phyloP scores from a whole-genome alignment of 2,888 invertebrate species.

The Mongoloraphidia duomilia region DNA sequence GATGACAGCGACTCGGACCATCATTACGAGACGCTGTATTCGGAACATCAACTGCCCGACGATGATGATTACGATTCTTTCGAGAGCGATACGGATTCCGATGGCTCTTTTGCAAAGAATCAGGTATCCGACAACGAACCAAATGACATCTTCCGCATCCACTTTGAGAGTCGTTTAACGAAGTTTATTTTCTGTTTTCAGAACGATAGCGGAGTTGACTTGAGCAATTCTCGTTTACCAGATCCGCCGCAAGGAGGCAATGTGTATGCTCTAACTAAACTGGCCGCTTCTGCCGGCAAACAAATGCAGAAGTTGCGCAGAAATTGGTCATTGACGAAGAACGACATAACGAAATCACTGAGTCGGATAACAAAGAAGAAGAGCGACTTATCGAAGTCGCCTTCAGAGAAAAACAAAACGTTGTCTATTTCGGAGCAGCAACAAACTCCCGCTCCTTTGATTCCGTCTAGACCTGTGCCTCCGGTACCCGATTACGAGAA shows the following conservation, averaged over 20 bases:
- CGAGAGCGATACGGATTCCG: conserved; percentile 50
- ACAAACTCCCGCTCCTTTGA: too few species aligned
- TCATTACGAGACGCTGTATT: conserved; percentile 50
- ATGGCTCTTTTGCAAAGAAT: conserved; percentile 26
- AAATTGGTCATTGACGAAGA: conserved; percentile 38
- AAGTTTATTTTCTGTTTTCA: conserved; percentile 15
- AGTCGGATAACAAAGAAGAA: conserved; percentile 31
- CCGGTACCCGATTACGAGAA: too few species aligned
- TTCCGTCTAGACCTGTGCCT: too few species aligned
- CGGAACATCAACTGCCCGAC: conserved; percentile 20
- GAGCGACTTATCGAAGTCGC: not conserved
- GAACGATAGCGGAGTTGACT: conserved; percentile 36
- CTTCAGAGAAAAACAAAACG: too few species aligned
- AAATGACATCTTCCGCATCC: not conserved
- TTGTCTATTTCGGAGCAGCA: too few species aligned
- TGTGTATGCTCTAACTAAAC: conserved; percentile 48
- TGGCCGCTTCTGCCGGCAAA: conserved; percentile 43
- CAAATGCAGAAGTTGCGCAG: conserved; percentile 52
- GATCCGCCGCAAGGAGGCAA: conserved; percentile 41
- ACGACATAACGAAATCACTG: conserved; percentile 42
- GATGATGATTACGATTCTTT: conserved; percentile 58
- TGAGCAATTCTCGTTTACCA: conserved; percentile 39
- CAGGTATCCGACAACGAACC: conserved; percentile 14
- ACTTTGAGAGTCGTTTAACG: not conserved
- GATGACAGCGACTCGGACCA: conserved; percentile 51